Conservation (phyloP, 2,113 vertebrate species). For the Xenopus borealis region DNA sequence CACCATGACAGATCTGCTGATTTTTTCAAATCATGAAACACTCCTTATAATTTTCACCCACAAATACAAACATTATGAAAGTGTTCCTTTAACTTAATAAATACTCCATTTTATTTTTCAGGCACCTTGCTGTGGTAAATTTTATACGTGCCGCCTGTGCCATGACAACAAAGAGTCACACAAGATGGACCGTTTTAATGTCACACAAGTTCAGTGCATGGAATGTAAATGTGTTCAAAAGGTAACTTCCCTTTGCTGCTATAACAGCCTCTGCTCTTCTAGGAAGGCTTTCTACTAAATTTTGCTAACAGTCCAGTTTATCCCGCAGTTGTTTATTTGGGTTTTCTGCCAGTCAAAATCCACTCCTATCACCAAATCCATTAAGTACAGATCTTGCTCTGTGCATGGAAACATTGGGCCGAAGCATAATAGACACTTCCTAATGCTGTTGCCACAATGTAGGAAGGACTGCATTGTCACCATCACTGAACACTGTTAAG, state of each 20-base stretch:
- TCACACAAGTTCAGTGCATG: conserved; percentile 80
- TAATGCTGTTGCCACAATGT: no score
- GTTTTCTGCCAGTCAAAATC: no score
- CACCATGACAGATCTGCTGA: not conserved
- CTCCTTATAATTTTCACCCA: not conserved
- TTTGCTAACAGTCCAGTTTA: no score
- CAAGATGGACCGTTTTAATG: conserved; percentile 84
- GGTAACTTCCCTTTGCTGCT: conserved; percentile 57
- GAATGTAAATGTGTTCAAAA: conserved; percentile 76
- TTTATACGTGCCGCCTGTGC: conserved; percentile 88
- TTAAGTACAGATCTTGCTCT: no score
- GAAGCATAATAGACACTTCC: no score
- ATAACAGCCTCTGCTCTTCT: no score
- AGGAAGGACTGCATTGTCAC: no score
- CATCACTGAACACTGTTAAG: no score
- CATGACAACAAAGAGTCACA: conserved; percentile 84
- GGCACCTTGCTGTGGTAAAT: conserved; percentile 91
- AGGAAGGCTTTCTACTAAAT: no score
- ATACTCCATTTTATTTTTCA: conserved; percentile 47
- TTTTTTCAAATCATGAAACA: not conserved
- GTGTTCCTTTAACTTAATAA: not conserved
- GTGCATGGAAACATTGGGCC: no score
- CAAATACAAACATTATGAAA: not conserved
- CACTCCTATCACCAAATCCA: no score
- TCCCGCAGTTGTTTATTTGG: no score